Evolutionary conservation across 2,888 invertebrate genomes (phyloP), one percentile per base, ranked within the genome.

Genomic region (Lordiphosa fenestrarum): DNA sequence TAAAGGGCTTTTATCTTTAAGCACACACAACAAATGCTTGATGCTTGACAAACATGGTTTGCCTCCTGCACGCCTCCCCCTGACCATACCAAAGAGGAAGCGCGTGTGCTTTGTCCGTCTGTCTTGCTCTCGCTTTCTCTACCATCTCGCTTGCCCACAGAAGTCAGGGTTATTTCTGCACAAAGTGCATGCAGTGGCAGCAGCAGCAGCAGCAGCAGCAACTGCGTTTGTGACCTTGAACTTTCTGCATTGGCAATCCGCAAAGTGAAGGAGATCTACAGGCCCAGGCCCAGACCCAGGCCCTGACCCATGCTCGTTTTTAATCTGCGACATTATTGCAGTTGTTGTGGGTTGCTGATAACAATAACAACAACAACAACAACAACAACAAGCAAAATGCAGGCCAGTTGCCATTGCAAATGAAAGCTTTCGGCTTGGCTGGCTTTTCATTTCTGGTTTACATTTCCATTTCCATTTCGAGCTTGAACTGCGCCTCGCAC

Each of bases 361-460:
- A 21, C 25, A 51, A 37, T 33, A 49, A 46, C 41, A 48, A 35
- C 57, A 51, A 37, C 41, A 49, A 46, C 41, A 47, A 25, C 57
- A 44, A 39, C 52, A 35, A 38, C 44, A 21, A 42, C 59, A 33
- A 35, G 7, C 36, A 10, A 21, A 70, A 70, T 52, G 23, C 58
- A 47, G 38, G 37, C 38, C 59, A 21, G 47, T 46, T 47, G 44
- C 69, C 55, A 60, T 53, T 53, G 56, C 44, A 47, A 66, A 62
- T 73, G 74, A 70, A 77, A 81, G 76, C 84, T 77, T 84, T 76
- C 77, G 55, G 77, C 71, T 70, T 59, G 73, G 72, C 52, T 84
- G 78, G 74, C 76, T 84, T 77, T 72, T 84, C 75, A 73, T 84
- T 84, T 76, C 78, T 74, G 73, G 71, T 75, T 84, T 80, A 58